Conservation (phyloP, 2,797 vertebrate genomes). For the Neoniphon sammara region DNA sequence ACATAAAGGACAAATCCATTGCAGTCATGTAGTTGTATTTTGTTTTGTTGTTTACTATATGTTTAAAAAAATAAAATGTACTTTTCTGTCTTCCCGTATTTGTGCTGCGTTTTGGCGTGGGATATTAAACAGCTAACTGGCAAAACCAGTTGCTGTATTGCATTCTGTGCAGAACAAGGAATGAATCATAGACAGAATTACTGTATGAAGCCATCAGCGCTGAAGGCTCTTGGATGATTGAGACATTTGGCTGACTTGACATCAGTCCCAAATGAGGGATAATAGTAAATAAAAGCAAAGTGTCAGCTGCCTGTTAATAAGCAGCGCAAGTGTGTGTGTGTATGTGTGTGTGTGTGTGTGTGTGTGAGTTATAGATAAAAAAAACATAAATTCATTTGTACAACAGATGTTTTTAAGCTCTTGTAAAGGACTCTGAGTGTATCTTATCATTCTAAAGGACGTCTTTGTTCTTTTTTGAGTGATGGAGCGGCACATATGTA, state of each 20-base stretch:
- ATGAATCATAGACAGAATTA: not conserved
- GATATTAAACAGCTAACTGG: not conserved
- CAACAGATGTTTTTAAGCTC: conserved; percentile 41
- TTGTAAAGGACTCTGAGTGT: conserved; percentile 45
- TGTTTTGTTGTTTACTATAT: too few species aligned
- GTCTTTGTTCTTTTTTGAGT: conserved; percentile 52
- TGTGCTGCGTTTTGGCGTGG: not conserved
- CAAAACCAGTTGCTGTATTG: not conserved
- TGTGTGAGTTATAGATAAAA: not conserved
- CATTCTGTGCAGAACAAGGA: not conserved
- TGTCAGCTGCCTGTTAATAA: not conserved
- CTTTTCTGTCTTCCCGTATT: too few species aligned
- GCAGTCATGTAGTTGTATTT: too few species aligned
- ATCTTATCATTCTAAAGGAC: conserved; percentile 49
- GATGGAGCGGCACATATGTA: conserved; percentile 6
- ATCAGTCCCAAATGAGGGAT: not conserved
- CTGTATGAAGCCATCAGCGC: not conserved
- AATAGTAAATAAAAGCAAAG: not conserved
- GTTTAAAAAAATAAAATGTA: too few species aligned
- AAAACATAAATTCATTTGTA: conserved; percentile 40
- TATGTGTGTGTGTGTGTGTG: not conserved
- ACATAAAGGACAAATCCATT: too few species aligned
- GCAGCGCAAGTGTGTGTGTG: not conserved
- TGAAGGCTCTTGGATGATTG: not conserved
- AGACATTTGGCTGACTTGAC: not conserved